Evolutionary conservation across 1,140 invertebrate genomes (phyloP), one percentile per base, ranked within the genome.

Genomic region (Tetramorium alpestre): DNA sequence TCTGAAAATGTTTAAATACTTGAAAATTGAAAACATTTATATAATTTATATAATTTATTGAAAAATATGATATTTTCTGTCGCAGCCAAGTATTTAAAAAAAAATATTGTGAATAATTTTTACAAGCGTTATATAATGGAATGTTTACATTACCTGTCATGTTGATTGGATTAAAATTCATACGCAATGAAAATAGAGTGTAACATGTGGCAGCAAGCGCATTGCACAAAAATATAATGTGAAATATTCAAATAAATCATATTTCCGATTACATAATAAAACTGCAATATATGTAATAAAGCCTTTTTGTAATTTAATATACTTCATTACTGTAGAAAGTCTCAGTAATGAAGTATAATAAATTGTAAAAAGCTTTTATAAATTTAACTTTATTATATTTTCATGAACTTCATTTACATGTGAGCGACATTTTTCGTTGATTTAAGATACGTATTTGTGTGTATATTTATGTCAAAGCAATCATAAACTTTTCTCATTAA

Each of bases 161-260:
- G 49, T 51, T 41, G 28, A 56, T 38, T 75, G 28, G 28, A 75
- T 75, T 75, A 75, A 75, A 75, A 75, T 75, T 75, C 8, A 25
- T 38, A 75, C 8, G 51, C n/a, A 56, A 38, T 75, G 51, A 56
- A 75, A 75, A 75, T 22, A 51, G 11, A 56, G 49, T n/a, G n/a
- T n/a, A 16, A 56, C n/a, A 38, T 41, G 11, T 11, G 49, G 33
- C 28, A n/a, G 22, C 28, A n/a, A 54, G 22, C 18, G 16, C n/a
- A 56, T 56, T 22, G 28, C n/a, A 38, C 28, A 28, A 75, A 75
- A 56, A 56, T 56, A 22, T 56, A 38, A 54, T 75, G 38, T 47
- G 22, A 54, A 41, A 56, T 54, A 22, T n/a, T 33, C n/a, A 73
- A 73, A 49, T 38, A 28, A 33, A 54, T 38, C 11, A 38, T 10